Conservation (phyloP, 2,888 invertebrate genomes). For the Drosophila cognata region DNA sequence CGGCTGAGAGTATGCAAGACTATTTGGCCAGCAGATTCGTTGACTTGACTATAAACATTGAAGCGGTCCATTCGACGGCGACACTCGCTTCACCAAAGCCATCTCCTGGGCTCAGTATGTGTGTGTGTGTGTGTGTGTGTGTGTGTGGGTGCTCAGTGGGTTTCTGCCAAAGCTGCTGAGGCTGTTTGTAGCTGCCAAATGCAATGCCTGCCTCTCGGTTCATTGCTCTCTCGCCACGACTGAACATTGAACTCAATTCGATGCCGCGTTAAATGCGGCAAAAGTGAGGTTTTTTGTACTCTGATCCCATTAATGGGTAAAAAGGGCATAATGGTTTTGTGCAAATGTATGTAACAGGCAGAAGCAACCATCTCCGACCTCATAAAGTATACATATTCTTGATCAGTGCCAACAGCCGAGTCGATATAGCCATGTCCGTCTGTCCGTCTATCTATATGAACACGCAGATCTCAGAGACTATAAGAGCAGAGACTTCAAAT, state of each 20-base stretch:
- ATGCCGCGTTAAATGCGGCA: conserved; percentile 49
- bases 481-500: too few relatives aligned
- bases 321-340: too few relatives aligned
- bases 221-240: conserved; percentile 52
- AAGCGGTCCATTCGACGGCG: conserved; percentile 50
- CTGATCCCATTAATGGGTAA: too few relatives aligned
- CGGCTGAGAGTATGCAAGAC: conserved; percentile 3
- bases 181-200: conserved; percentile 25
- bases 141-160: conserved; percentile 17
- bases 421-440: too few relatives aligned
- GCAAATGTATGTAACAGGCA: too few relatives aligned
- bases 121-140: conserved; percentile 2
- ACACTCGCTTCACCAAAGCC: conserved; percentile 36
- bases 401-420: too few relatives aligned
- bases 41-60: conserved; percentile 60
- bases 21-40: conserved; percentile 49
- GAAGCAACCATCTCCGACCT: too few relatives aligned
- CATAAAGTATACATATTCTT: too few relatives aligned
- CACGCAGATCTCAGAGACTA: too few relatives aligned
- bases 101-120: conserved; percentile 5
- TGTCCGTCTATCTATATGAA: too few relatives aligned
- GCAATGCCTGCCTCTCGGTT: conserved; percentile 41
- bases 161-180: conserved; percentile 11
- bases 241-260: conserved; percentile 62
- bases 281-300: conserved; percentile 33